These are phyloP conservation scores for Sarotherodon lohbergeri DNA, from an alignment of 2,113 vertebrate species.

Conservation along the genomic window DNA sequence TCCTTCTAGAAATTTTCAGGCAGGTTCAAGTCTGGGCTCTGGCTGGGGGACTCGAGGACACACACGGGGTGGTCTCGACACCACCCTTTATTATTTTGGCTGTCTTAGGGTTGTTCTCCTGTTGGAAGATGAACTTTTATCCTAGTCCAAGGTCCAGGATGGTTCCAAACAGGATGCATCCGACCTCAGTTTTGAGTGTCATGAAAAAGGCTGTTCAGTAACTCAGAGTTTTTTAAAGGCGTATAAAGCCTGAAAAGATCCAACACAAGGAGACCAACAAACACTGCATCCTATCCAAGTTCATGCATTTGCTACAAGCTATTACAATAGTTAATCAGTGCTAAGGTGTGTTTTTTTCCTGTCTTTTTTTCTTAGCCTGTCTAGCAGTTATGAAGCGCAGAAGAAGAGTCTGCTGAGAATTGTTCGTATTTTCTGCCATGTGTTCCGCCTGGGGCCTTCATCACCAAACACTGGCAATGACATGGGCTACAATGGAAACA, in stretches of 20 bases:
- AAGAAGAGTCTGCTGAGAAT: constrained; percentile 98
- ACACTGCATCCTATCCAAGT: background rate
- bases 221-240: background rate
- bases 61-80: rapidly evolving
- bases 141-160: background rate
- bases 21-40: background rate
- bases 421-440: constrained; percentile 94
- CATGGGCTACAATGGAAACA: constrained; percentile 99
- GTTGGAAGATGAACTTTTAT: background rate
- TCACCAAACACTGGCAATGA: constrained; percentile 93
- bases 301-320: background rate
- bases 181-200: background rate
- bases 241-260: background rate
- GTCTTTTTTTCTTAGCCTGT: constrained; percentile 74
- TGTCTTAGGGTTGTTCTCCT: background rate
- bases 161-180: background rate
- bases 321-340: background rate
- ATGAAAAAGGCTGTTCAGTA: background rate
- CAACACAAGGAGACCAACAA: background rate
- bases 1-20: background rate
- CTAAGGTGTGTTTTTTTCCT: background rate
- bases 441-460: constrained; percentile 92
- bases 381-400: constrained; percentile 96
- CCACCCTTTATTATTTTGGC: background rate
- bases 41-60: background rate